These are phyloP conservation scores for Agrochola lychnidis DNA, from an alignment of 2,888 invertebrate species.

Conservation along the genomic window DNA sequence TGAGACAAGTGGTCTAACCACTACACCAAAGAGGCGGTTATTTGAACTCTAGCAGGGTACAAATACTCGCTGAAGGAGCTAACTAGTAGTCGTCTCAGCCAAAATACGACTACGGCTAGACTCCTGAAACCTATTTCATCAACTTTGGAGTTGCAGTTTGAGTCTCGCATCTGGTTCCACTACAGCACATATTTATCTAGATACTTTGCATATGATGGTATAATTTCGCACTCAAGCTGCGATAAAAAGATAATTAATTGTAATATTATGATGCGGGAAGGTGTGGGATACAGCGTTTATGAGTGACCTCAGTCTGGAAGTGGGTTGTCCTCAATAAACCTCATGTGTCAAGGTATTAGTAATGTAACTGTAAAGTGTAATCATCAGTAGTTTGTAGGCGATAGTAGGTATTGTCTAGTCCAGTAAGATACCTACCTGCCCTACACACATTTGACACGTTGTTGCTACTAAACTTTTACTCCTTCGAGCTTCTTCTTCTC, in stretches of 20 bases:
- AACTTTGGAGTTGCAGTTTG: not conserved
- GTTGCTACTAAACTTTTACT: too few relatives aligned
- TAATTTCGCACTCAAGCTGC: not conserved
- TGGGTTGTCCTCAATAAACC: conserved; percentile 11
- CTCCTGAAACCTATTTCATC: not conserved
- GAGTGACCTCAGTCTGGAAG: not conserved
- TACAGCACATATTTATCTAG: not conserved
- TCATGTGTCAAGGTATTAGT: conserved; percentile 11
- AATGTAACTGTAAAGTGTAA: not conserved
- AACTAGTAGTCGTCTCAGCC: not conserved
- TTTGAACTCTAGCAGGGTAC: not conserved
- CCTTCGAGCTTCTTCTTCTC: too few relatives aligned
- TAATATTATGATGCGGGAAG: conserved; percentile 35
- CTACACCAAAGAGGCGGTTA: too few relatives aligned
- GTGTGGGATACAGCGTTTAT: conserved; percentile 18
- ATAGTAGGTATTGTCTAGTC: not conserved
- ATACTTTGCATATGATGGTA: not conserved
- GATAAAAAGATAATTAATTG: not conserved
- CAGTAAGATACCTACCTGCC: not conserved
- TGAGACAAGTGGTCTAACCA: too few relatives aligned
- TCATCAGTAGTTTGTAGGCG: not conserved
- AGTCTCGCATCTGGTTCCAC: conserved; percentile 7
- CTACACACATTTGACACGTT: too few relatives aligned
- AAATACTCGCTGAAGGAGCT: not conserved
- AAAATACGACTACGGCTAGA: not conserved